A percentile compares a stretch with the other conserved stretches of the same genome.
phyloP scores from a whole-genome alignment of 2,797 vertebrate species.

The Mormyrus hasselquistii region DNA sequence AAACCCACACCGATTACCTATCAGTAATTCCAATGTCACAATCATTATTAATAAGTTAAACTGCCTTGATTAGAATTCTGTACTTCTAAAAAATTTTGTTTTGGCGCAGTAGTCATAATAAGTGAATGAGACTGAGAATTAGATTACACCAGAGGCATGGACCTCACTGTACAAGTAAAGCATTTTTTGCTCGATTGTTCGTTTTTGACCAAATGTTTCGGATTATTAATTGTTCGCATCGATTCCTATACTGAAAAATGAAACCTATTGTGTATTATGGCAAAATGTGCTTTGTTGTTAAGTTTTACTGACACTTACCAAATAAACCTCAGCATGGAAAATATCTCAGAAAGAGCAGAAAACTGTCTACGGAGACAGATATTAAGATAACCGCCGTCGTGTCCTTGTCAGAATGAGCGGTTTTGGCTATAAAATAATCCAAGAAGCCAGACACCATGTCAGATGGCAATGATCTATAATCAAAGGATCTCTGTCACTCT shows the following conservation, averaged over 20 bases:
- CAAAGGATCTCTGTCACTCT: neutral
- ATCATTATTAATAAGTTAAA: neutral
- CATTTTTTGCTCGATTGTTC: neutral
- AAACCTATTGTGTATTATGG: neutral
- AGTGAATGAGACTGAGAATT: neutral
- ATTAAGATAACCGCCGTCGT: neutral
- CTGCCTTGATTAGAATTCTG: neutral
- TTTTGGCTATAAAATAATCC: neutral
- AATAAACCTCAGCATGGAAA: neutral
- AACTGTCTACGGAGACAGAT: neutral
- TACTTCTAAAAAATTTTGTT: neutral
- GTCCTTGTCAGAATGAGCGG: neutral
- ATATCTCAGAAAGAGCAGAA: neutral
- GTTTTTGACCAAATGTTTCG: neutral
- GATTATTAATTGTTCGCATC: neutral
- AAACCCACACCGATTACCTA: neutral
- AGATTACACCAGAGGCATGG: no score
- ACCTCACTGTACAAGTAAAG: neutral
- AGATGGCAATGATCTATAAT: neutral
- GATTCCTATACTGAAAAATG: neutral
- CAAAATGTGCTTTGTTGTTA: neutral
- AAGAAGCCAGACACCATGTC: neutral
- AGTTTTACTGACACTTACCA: neutral
- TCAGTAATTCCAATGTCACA: neutral
- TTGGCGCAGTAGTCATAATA: neutral